Evolutionary conservation across 2,888 invertebrate species (phyloP).

Genomic region (Standfussiana lucernea): DNA sequence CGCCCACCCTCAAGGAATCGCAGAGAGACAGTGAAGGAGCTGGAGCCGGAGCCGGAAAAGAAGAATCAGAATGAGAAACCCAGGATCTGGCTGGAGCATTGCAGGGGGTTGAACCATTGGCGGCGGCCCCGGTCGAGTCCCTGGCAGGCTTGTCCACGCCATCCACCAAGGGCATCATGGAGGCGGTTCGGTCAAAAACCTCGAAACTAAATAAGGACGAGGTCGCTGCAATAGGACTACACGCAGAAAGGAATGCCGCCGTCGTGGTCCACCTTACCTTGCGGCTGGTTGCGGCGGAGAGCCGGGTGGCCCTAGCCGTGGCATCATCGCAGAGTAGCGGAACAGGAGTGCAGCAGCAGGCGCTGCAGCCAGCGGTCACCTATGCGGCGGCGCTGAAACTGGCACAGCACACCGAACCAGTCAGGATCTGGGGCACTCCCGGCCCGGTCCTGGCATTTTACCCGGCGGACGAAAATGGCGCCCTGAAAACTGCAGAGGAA

Average conservation of each 20-base stretch:
- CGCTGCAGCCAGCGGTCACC: too few species aligned
- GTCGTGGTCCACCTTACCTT: rapidly evolving
- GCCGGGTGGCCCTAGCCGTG: too few species aligned
- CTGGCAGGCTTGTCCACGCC: neutral
- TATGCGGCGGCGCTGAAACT: neutral
- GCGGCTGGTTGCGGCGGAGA: neutral
- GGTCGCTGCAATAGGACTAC: rapidly evolving
- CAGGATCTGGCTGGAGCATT: too few species aligned
- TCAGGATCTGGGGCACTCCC: rapidly evolving
- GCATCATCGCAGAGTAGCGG: too few species aligned
- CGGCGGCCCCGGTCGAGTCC: rapidly evolving
- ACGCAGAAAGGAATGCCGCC: rapidly evolving
- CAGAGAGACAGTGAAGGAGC: too few species aligned
- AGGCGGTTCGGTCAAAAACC: rapidly evolving
- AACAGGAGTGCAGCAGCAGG: too few species aligned
- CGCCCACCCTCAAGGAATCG: too few species aligned
- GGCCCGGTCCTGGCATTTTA: neutral
- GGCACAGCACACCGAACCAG: rapidly evolving
- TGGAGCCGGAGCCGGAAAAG: too few species aligned
- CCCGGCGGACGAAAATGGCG: neutral
- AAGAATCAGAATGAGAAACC: too few species aligned
- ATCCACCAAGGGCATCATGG: rapidly evolving
- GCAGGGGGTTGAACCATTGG: neutral
- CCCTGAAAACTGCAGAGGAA: conserved; percentile 2
- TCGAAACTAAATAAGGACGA: neutral